Base-by-base conservation (phyloP, 2,888 invertebrate genomes). In the Drosophila monieri region DNA sequence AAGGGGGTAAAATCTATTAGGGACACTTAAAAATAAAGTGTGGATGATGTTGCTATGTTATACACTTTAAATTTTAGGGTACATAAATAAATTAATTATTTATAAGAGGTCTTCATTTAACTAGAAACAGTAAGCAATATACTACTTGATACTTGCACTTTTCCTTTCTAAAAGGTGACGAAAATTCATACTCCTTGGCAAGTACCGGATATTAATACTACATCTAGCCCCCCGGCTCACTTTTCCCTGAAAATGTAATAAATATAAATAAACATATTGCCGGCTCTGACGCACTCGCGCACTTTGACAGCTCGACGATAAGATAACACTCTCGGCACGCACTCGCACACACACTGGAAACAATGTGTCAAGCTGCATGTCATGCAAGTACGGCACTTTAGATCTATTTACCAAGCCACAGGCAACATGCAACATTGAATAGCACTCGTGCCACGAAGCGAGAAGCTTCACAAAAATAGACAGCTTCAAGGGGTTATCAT, bases 291-390 rank as follows among this genome's bases (percentile, higher is more conserved):
- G 47, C 37, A 58, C 58, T 52, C 58, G 46, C 35, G 43, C 47
- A 52, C 58, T 18, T 9, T 47, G 67, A 52, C 51, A 68, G 58
- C 14, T 39, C 51, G 30, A 32, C 47, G 67, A 68, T 68, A 59
- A 68, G 67, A 67, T 67, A 68, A 58, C 54, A 37, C 35, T 27
- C 41, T 53, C 25, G 37, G 41, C 58, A 46, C 68, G 46, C 58
- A 43, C 35, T 51, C 59, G 25, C 12, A 35, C 47, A 48, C 9
- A 32, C 10, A 37, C 5, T 23, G 32, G 30, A 14, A 21, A 37
- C 52, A 58, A 25, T 59, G 37, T 68, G 69, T 68, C 69, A 57
- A 66, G 52, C 77, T 79, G 75, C 83, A 85, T 85, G 85, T 78
- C 85, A 81, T 80, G 74, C 85, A 66, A 58, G 77, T 58, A 32